These are phyloP conservation scores for Periophthalmus modestus DNA, from an alignment of 2,113 vertebrate genomes.

Conservation along the genomic window DNA sequence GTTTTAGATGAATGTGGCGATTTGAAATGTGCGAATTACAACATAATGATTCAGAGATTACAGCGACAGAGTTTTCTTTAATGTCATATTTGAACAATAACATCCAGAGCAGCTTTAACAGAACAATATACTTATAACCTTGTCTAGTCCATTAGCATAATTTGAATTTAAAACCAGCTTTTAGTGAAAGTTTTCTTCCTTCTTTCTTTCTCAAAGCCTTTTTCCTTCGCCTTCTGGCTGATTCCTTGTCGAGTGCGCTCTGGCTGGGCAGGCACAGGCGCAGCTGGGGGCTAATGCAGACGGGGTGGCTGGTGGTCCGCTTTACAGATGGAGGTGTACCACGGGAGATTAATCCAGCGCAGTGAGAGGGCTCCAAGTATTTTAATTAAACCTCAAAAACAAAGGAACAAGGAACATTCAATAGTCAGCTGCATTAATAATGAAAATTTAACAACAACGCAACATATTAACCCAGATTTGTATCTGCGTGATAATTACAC, in stretches of 20 bases:
- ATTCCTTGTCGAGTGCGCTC: slow-evolving; percentile 26
- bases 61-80: too few relatives aligned
- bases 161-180: too few relatives aligned
- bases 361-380: slow-evolving; percentile 71
- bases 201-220: too few relatives aligned
- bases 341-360: slow-evolving; percentile 81
- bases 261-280: slow-evolving; percentile 60
- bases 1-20: too few relatives aligned
- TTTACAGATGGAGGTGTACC: slow-evolving; percentile 79
- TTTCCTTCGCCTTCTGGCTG: slow-evolving; percentile 4
- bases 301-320: slow-evolving; percentile 69
- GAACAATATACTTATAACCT: slow-evolving; percentile 28
- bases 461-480: background rate
- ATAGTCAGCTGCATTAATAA: slow-evolving; percentile 61
- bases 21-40: too few relatives aligned
- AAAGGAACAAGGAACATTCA: slow-evolving; percentile 32
- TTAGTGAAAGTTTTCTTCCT: too few relatives aligned
- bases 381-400: slow-evolving; percentile 59
- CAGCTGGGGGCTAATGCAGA: slow-evolving; percentile 80
- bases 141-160: too few relatives aligned
- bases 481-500: background rate
- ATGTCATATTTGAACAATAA: too few relatives aligned
- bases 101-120: slow-evolving; percentile 33
- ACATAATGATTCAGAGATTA: too few relatives aligned
- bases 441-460: slow-evolving; percentile 45